phyloP scores from a whole-genome alignment of 2,888 invertebrate species.

The Hyposoter didymator region DNA sequence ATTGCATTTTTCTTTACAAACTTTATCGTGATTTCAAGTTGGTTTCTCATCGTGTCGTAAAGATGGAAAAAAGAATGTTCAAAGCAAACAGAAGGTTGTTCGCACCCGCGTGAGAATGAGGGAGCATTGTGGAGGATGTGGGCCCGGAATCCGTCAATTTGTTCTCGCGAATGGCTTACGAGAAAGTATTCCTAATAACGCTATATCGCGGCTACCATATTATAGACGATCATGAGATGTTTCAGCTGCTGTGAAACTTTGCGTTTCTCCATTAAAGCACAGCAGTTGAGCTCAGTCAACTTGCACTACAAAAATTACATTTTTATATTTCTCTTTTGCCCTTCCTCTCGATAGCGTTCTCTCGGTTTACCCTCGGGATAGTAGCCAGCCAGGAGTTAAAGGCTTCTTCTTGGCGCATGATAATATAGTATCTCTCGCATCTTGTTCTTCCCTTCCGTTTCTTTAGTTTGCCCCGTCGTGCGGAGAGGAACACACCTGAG shows the following conservation, averaged over 20 bases:
- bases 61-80: neutral
- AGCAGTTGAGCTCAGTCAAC: slow-evolving; percentile 26
- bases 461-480: slow-evolving; percentile 38
- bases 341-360: slow-evolving; percentile 27
- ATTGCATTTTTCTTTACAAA: no score
- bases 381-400: slow-evolving; percentile 7
- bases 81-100: neutral
- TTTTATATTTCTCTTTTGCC: slow-evolving; percentile 6
- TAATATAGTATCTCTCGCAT: slow-evolving; percentile 54
- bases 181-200: slow-evolving; percentile 43
- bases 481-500: slow-evolving; percentile 41
- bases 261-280: slow-evolving; percentile 38
- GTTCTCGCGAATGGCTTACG: slow-evolving; percentile 8
- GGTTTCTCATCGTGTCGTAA: no score
- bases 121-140: neutral
- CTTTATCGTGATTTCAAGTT: no score
- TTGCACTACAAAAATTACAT: slow-evolving; percentile 18
- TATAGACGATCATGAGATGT: slow-evolving; percentile 42
- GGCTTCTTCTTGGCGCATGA: slow-evolving; percentile 46
- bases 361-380: slow-evolving; percentile 51
- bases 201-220: slow-evolving; percentile 32
- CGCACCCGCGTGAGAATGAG: slow-evolving; percentile 1
- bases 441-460: slow-evolving; percentile 53
- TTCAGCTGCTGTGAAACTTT: slow-evolving; percentile 46
- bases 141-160: neutral